These are phyloP conservation scores for Cantharis lateralis DNA, from an alignment of 2,888 invertebrate genomes.

Conservation along the genomic window DNA sequence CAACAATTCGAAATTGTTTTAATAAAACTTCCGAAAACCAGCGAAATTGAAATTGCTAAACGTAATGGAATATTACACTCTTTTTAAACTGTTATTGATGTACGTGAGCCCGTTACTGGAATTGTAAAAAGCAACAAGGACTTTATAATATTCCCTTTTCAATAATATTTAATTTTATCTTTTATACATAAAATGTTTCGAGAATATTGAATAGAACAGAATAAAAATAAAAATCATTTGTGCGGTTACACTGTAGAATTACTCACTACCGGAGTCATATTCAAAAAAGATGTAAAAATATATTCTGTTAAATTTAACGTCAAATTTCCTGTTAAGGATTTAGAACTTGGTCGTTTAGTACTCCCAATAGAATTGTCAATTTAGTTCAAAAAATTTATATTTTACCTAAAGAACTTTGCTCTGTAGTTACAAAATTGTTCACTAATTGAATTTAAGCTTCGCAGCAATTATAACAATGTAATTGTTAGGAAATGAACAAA, in stretches of 20 bases:
- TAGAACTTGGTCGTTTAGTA: background rate
- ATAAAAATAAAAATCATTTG: background rate
- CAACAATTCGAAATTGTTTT: background rate
- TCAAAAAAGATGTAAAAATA: background rate
- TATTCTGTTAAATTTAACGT: background rate
- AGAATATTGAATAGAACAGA: background rate
- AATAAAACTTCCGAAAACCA: background rate
- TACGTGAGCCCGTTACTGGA: background rate
- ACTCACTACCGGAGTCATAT: background rate
- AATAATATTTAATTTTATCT: background rate
- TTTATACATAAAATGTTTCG: background rate
- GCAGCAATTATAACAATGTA: no score
- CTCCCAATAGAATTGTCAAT: background rate
- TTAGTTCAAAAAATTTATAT: no score
- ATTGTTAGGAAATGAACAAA: no score
- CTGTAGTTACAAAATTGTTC: background rate
- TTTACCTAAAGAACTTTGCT: background rate
- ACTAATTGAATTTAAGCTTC: no score
- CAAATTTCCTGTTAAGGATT: background rate
- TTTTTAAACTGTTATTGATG: background rate
- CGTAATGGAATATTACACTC: background rate
- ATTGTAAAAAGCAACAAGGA: background rate
- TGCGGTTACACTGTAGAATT: background rate
- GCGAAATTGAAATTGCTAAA: background rate
- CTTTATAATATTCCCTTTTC: background rate